Evolutionary conservation across 2,113 vertebrate species (phyloP).

Genomic region (Nerophis lumbriciformis): DNA sequence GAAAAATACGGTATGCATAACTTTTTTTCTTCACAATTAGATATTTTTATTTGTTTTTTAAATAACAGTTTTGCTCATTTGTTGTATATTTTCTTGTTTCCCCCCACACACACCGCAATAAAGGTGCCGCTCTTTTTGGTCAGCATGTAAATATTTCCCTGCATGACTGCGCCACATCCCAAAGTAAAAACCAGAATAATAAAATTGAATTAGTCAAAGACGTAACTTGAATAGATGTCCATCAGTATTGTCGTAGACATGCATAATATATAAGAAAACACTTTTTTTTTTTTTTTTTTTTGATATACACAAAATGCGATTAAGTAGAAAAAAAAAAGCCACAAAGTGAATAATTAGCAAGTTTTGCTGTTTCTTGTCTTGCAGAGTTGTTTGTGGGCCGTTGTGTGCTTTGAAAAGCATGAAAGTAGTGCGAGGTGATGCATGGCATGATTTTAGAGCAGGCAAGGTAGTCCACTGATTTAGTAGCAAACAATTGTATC

Average conservation of each 20-base stretch:
- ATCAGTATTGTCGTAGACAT: conserved; percentile 74
- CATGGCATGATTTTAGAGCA: conserved; percentile 64
- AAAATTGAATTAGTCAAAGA: conserved; percentile 18
- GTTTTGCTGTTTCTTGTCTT: conserved; percentile 19
- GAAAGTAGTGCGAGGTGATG: conserved; percentile 47
- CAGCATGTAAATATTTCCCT: conserved; percentile 67
- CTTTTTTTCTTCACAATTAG: no score
- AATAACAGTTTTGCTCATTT: not conserved
- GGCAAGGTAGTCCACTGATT: conserved; percentile 23
- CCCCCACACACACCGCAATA: conserved; percentile 25
- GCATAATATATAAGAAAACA: conserved; percentile 36
- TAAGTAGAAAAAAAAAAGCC: conserved; percentile 11
- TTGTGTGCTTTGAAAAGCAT: conserved; percentile 60
- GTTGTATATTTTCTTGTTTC: not conserved
- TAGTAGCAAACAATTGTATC: no score
- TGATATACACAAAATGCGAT: conserved; percentile 36
- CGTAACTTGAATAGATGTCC: conserved; percentile 67
- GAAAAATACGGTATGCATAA: no score
- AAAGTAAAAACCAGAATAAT: conserved; percentile 18
- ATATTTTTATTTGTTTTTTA: conserved; percentile 29
- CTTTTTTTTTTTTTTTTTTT: conserved; percentile 21
- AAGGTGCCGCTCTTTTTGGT: conserved; percentile 45
- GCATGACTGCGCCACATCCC: conserved; percentile 47
- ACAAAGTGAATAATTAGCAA: not conserved
- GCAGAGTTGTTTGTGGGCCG: conserved; percentile 39